These are phyloP conservation scores for Leptodactylus fuscus DNA, from an alignment of 2,113 vertebrate genomes.

Conservation along the genomic window DNA sequence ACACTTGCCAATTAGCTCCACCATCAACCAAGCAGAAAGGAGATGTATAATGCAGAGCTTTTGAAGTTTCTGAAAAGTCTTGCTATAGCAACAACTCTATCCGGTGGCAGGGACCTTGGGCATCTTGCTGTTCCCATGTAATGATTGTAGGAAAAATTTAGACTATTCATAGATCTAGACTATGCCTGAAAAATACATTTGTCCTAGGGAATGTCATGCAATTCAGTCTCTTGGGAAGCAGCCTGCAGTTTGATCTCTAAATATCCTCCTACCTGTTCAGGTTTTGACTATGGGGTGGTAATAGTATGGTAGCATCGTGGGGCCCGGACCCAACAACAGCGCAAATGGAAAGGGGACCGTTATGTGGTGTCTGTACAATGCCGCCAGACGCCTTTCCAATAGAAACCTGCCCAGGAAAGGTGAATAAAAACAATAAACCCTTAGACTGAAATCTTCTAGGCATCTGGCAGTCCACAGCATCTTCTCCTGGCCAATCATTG, in stretches of 20 bases:
- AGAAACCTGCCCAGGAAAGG: no score
- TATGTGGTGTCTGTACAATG: no score
- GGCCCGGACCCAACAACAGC: no score
- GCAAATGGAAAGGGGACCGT: no score
- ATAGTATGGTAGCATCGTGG: no score
- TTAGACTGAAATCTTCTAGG: no score
- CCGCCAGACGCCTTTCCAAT: no score
- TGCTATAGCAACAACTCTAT: background rate
- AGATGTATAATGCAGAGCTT: slow-evolving; percentile 29
- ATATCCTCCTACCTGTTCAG: background rate
- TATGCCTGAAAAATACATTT: background rate
- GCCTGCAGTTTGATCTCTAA: background rate
- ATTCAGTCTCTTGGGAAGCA: background rate
- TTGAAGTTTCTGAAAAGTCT: slow-evolving; percentile 29
- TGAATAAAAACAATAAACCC: no score
- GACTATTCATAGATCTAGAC: background rate
- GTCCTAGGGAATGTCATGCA: background rate
- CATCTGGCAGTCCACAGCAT: no score
- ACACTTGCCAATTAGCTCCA: slow-evolving; percentile 42
- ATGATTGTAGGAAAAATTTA: background rate
- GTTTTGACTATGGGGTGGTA: background rate
- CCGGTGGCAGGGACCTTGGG: background rate
- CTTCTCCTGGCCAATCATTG: no score
- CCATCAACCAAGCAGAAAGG: background rate
- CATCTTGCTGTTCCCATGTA: background rate